phyloP scores from a whole-genome alignment of 2,888 invertebrate genomes.

The Drosophila neonasuta region DNA sequence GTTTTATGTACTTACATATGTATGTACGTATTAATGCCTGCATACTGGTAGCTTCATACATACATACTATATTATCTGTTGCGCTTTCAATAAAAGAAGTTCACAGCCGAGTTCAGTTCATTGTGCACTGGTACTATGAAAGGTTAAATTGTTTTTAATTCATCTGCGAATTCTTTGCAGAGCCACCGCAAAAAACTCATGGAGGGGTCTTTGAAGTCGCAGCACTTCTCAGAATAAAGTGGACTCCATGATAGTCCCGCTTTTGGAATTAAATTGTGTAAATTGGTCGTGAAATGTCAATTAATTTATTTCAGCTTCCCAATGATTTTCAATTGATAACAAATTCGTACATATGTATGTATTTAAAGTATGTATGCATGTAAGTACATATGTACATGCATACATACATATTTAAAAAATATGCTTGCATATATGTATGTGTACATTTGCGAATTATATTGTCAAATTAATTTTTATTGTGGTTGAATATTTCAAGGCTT shows the following conservation, averaged over 20 bases:
- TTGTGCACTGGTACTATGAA: slow-evolving; percentile 66
- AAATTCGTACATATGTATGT: no score
- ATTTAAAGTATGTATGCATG: no score
- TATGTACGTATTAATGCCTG: slow-evolving; percentile 21
- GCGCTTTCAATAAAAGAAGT: slow-evolving; percentile 68
- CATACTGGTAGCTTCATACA: slow-evolving; percentile 34
- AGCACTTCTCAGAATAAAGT: slow-evolving; percentile 22
- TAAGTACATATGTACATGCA: background rate
- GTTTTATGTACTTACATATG: slow-evolving; percentile 27
- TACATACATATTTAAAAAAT: background rate
- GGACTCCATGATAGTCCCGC: slow-evolving; percentile 4
- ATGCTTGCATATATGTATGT: no score
- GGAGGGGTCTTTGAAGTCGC: slow-evolving; percentile 15
- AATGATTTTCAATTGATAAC: slow-evolving; percentile 40
- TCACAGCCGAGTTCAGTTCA: slow-evolving; percentile 73
- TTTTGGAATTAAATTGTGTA: slow-evolving; percentile 55
- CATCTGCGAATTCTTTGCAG: slow-evolving; percentile 67
- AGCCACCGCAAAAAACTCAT: slow-evolving; percentile 44
- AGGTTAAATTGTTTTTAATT: slow-evolving; percentile 78
- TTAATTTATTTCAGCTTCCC: slow-evolving; percentile 48
- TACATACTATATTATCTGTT: slow-evolving; percentile 43
- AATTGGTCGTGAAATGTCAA: slow-evolving; percentile 66
- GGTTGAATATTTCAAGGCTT: no score
- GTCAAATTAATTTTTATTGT: no score
- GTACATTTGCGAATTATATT: no score